Conservation (phyloP, 2,888 invertebrate species). For the Capitulum mitella region DNA sequence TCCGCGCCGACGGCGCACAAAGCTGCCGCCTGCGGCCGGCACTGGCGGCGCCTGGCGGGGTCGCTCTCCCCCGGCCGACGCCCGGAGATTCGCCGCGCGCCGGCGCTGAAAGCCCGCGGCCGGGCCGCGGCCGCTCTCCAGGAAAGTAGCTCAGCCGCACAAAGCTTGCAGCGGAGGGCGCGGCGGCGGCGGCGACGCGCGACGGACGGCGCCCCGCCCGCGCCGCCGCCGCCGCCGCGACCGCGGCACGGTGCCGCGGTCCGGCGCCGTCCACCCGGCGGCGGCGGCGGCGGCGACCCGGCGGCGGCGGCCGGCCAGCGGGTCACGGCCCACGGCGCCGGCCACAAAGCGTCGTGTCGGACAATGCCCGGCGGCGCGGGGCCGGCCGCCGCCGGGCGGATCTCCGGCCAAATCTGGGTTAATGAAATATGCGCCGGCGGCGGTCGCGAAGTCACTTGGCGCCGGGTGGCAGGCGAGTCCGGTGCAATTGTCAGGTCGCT, state of each 20-base stretch:
- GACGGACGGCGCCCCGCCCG: not conserved
- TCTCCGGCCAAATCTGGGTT: not conserved
- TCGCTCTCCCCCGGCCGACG: too few species aligned
- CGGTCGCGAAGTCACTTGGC: not conserved
- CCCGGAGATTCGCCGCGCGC: too few species aligned
- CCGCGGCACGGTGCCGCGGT: too few species aligned
- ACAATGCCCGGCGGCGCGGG: not conserved
- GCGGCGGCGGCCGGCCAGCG: not conserved
- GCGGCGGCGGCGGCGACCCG: not conserved
- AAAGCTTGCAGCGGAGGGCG: not conserved
- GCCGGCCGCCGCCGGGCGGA: not conserved
- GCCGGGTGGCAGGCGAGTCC: not conserved
- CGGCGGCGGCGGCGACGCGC: not conserved
- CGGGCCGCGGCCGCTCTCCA: not conserved
- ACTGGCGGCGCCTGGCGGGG: too few species aligned
- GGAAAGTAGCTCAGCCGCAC: not conserved
- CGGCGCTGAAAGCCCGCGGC: too few species aligned
- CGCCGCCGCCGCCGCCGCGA: too few species aligned
- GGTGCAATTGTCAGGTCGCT: not conserved
- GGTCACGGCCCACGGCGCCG: not conserved
- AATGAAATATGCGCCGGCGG: not conserved
- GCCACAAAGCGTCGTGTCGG: not conserved
- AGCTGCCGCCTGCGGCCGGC: too few species aligned
- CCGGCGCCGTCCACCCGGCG: too few species aligned
- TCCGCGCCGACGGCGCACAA: too few species aligned